Evolutionary conservation across 2,888 invertebrate species (phyloP).

Genomic region (Macaria notata): DNA sequence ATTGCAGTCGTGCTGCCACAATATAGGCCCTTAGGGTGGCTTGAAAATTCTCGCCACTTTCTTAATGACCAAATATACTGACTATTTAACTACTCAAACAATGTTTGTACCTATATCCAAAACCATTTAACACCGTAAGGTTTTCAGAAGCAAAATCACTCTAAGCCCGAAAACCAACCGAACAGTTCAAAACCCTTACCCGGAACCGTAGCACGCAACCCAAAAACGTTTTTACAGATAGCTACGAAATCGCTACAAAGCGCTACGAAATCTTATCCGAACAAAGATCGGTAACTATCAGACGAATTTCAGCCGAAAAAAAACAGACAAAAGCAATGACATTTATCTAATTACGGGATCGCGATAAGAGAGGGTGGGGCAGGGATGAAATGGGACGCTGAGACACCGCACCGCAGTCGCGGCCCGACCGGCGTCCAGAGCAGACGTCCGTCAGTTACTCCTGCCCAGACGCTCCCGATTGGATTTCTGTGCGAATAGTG

Average conservation of each 20-base stretch:
- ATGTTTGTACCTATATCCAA: too few species aligned
- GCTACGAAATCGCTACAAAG: constrained; percentile 1
- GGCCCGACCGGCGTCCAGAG: constrained; percentile 34
- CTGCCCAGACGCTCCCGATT: constrained; percentile 24
- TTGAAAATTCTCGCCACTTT: too few species aligned
- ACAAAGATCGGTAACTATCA: constrained; percentile 42
- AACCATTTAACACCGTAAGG: too few species aligned
- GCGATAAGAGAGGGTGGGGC: constrained; percentile 62
- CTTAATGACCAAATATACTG: too few species aligned
- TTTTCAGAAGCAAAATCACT: too few species aligned
- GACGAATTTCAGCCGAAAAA: constrained; percentile 50
- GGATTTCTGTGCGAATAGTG: constrained; percentile 32
- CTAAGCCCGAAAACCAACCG: too few species aligned
- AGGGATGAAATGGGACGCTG: constrained; percentile 45
- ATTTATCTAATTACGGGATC: constrained; percentile 80
- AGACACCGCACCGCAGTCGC: constrained; percentile 60
- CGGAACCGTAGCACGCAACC: too few species aligned
- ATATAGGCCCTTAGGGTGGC: too few species aligned
- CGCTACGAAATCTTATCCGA: constrained; percentile 24
- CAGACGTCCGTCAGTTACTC: constrained; percentile 30
- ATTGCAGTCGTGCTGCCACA: too few species aligned
- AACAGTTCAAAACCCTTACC: too few species aligned
- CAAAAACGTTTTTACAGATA: not conserved
- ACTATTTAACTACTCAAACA: too few species aligned
- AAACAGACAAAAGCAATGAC: constrained; percentile 75